Evolutionary conservation across 2,113 vertebrate genomes (phyloP).

Genomic region (Aptenodytes patagonicus): DNA sequence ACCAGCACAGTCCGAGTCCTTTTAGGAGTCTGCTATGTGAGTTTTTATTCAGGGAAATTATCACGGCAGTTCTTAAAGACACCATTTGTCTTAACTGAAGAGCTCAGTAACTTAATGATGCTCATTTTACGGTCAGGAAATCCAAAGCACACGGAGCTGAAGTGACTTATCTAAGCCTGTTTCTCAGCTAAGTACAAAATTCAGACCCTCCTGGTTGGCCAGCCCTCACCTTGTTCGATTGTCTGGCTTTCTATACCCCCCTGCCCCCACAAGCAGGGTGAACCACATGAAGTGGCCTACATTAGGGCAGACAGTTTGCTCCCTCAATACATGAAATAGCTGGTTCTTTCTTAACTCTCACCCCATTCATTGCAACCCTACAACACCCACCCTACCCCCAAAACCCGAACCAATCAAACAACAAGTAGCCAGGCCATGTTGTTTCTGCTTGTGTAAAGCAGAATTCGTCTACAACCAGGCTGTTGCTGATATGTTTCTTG

Average conservation of each 20-base stretch:
- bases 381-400: not conserved
- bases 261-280: not conserved
- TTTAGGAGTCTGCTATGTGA: not conserved
- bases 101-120: not conserved
- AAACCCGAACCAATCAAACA: not conserved
- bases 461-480: not conserved
- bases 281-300: not conserved
- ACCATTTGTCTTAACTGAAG: not conserved
- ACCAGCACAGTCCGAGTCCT: rapidly evolving
- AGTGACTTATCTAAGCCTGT: not conserved
- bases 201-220: not conserved
- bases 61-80: not conserved
- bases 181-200: not conserved
- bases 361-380: not conserved
- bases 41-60: not conserved
- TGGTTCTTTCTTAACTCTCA: not conserved
- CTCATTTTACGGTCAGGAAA: not conserved
- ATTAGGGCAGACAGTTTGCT: not conserved
- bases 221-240: not conserved
- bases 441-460: not conserved
- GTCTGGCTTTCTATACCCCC: not conserved
- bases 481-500: not conserved
- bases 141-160: not conserved
- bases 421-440: not conserved
- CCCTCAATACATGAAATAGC: not conserved